Evolutionary conservation across 2,888 invertebrate genomes (phyloP).

Genomic region (Encarsia formosa): DNA sequence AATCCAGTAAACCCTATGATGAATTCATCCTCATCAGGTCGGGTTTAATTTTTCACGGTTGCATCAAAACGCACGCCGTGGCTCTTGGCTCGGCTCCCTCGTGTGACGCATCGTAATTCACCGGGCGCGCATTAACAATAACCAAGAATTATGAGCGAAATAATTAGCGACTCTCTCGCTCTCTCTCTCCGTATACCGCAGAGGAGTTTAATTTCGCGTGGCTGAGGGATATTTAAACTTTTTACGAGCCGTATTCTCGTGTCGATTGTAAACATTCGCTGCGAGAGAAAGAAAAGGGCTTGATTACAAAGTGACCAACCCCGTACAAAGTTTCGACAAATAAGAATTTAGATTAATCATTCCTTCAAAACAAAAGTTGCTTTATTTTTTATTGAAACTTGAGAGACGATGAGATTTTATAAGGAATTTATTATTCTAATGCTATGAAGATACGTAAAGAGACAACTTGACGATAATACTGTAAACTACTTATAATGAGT

Average conservation of each 20-base stretch:
- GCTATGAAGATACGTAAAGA: no score
- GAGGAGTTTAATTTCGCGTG: not conserved
- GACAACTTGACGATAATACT: no score
- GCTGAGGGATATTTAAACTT: conserved; percentile 8
- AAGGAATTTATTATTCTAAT: no score
- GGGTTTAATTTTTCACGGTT: conserved; percentile 7
- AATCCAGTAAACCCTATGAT: not conserved
- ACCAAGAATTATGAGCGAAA: conserved; percentile 20
- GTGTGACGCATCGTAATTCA: conserved; percentile 8
- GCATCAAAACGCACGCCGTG: conserved; percentile 2
- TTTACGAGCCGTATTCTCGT: conserved; percentile 5
- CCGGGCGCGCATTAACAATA: conserved; percentile 19
- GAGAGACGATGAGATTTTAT: no score
- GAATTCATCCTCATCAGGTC: conserved; percentile 1
- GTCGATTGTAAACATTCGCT: conserved; percentile 9
- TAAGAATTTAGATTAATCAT: no score
- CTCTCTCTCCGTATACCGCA: not conserved
- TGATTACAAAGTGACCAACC: no score
- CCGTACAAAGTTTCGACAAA: no score
- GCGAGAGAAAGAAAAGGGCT: not conserved
- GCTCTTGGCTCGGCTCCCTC: not conserved
- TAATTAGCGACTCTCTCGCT: conserved; percentile 15
- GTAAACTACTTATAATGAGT: no score
- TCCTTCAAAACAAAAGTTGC: no score
- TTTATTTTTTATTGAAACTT: no score